Evolutionary conservation across 2,113 vertebrate species (phyloP).

Genomic region (Chaenogobius annularis): DNA sequence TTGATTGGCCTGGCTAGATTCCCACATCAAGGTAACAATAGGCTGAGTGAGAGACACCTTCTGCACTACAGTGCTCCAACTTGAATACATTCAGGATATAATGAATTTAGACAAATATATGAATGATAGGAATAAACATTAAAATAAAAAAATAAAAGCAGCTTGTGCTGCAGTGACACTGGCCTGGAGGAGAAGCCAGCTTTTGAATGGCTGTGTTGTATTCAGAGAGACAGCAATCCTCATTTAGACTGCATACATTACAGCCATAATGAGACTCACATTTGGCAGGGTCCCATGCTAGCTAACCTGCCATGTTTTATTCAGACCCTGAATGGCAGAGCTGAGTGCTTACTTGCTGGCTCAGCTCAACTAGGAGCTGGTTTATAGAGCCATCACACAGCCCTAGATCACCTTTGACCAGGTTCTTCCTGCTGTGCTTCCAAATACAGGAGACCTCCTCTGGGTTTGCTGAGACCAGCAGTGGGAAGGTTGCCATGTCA

Average conservation of each 20-base stretch:
- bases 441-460: conserved; percentile 74
- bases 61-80: conserved; percentile 32
- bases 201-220: conserved; percentile 67
- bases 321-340: conserved; percentile 72
- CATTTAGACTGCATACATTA: conserved; percentile 80
- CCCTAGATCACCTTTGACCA: conserved; percentile 74
- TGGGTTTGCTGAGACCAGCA: conserved; percentile 77
- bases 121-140: conserved; percentile 34
- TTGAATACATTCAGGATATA: conserved; percentile 39
- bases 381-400: conserved; percentile 70
- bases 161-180: conserved; percentile 51
- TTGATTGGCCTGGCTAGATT: conserved; percentile 66
- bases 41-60: conserved; percentile 43
- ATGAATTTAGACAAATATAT: conserved; percentile 26
- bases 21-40: conserved; percentile 59
- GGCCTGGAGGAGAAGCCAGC: conserved; percentile 60
- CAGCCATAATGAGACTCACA: conserved; percentile 76
- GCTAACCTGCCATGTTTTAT: conserved; percentile 77
- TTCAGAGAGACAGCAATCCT: conserved; percentile 74
- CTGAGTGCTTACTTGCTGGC: conserved; percentile 73
- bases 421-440: conserved; percentile 62
- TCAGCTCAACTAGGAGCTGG: conserved; percentile 69
- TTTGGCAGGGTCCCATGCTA: conserved; percentile 74
- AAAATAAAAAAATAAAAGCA: conserved; percentile 12
- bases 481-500: conserved; percentile 66